These are phyloP conservation scores for Platysteira castanea DNA, from an alignment of 2,113 vertebrate genomes.

Conservation along the genomic window DNA sequence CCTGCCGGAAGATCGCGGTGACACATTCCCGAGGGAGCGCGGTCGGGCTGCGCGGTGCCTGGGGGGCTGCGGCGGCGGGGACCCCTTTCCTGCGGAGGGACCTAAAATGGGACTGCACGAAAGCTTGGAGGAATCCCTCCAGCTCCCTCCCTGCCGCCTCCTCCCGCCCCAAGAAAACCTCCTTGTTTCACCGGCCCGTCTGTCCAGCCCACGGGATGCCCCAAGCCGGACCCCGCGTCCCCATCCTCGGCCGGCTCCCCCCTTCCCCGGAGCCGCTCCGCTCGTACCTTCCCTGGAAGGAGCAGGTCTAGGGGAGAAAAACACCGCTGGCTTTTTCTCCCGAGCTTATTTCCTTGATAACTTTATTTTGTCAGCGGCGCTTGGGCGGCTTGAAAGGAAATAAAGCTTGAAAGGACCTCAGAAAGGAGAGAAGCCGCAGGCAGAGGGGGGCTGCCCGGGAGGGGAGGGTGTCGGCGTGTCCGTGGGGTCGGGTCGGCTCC, in stretches of 20 bases:
- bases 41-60: not conserved
- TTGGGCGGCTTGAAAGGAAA: not conserved
- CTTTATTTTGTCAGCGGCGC: not conserved
- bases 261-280: not conserved
- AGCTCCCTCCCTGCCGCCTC: not conserved
- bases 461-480: not conserved
- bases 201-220: not conserved
- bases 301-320: not conserved
- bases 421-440: not conserved
- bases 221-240: not conserved
- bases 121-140: not conserved
- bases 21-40: not conserved
- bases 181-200: not conserved
- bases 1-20: not conserved
- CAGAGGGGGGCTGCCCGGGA: not conserved
- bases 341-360: not conserved
- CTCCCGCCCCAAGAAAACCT: not conserved
- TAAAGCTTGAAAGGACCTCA: not conserved
- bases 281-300: not conserved
- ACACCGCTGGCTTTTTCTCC: not conserved
- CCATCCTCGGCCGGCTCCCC: not conserved
- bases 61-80: not conserved
- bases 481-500: not conserved
- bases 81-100: rapidly evolving
- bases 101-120: not conserved